Conservation (phyloP, 2,797 vertebrate species). For the Lepidocolaptes lacrymiger region DNA sequence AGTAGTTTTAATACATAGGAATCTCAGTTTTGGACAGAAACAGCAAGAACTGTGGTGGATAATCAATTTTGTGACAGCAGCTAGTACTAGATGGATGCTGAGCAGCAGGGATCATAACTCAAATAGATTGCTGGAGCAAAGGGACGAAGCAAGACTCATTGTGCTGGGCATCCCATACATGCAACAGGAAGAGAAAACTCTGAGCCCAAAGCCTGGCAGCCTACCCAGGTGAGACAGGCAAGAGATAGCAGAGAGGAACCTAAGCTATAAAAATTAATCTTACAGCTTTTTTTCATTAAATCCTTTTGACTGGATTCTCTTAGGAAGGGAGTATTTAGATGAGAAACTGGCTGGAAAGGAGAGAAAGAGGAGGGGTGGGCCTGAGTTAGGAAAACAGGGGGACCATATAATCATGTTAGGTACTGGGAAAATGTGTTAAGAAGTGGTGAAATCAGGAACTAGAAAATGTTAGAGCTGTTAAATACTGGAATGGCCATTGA, state of each 20-base stretch:
- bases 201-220: background rate
- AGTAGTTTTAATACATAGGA: background rate
- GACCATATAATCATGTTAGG: background rate
- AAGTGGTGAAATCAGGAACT: background rate
- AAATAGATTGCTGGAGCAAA: background rate
- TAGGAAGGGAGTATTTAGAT: background rate
- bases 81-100: background rate
- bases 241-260: fast-evolving
- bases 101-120: background rate
- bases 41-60: background rate
- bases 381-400: background rate
- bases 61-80: background rate
- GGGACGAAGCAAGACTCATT: background rate
- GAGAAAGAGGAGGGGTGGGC: background rate
- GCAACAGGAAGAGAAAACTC: background rate
- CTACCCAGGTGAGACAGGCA: background rate
- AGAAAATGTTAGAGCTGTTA: background rate
- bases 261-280: background rate
- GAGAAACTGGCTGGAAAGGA: background rate
- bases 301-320: background rate
- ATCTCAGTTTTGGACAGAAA: background rate
- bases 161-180: background rate
- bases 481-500: background rate
- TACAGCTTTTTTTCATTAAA: background rate
- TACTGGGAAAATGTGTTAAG: background rate